Percentiles rank a stretch among this genome's conserved stretches.
These are phyloP conservation scores for Pollenia labialis DNA, from an alignment of 2,888 invertebrate genomes.

Conservation along the genomic window DNA sequence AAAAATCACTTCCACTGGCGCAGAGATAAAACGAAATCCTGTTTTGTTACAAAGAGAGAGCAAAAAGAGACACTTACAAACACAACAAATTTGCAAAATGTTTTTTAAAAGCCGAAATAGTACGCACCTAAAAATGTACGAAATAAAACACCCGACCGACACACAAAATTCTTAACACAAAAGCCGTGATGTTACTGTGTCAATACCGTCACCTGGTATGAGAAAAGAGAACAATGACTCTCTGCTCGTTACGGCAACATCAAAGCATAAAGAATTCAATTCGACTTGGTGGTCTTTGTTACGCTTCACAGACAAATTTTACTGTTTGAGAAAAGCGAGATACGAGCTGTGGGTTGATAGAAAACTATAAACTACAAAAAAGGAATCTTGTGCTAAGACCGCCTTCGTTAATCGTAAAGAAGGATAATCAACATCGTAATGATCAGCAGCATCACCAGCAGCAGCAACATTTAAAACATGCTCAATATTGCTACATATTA, in stretches of 20 bases:
- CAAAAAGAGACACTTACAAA: neutral
- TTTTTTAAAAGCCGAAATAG: conserved; percentile 49
- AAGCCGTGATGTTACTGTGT: conserved; percentile 74
- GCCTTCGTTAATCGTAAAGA: conserved; percentile 55
- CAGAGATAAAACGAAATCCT: conserved; percentile 52
- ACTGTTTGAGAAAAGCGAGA: neutral
- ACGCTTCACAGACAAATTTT: conserved; percentile 75
- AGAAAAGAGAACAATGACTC: conserved; percentile 77
- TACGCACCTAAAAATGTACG: conserved; percentile 71
- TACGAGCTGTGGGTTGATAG: conserved; percentile 51
- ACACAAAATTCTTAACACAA: conserved; percentile 45
- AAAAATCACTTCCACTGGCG: conserved; percentile 57
- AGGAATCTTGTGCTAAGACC: conserved; percentile 3
- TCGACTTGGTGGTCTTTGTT: conserved; percentile 83
- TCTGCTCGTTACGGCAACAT: conserved; percentile 82
- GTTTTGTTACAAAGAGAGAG: neutral
- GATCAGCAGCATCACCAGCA: conserved; percentile 19
- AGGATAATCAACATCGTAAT: conserved; percentile 63
- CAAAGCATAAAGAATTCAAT: conserved; percentile 82
- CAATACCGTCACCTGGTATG: conserved; percentile 82
- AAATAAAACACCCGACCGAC: conserved; percentile 79
- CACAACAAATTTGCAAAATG: conserved; percentile 75
- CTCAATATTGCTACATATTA: conserved; percentile 27
- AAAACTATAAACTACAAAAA: conserved; percentile 32
- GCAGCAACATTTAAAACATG: conserved; percentile 28